Evolutionary conservation across 2,113 vertebrate genomes (phyloP).

Genomic region (Microcebus jonahi): DNA sequence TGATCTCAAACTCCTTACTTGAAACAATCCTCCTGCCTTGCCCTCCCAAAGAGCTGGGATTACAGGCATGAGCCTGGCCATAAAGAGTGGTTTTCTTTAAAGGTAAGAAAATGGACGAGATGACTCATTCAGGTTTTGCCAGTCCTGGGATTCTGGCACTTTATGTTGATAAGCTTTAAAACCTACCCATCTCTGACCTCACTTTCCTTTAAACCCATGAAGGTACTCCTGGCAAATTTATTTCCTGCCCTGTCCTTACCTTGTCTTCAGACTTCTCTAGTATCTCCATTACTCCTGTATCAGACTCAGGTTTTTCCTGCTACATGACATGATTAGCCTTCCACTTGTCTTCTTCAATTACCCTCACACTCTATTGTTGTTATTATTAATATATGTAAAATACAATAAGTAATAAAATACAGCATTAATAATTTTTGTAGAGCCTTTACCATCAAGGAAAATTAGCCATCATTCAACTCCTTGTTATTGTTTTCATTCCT

Average conservation of each 20-base stretch:
- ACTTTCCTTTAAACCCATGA: background rate
- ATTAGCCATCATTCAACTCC: background rate
- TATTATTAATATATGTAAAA: background rate
- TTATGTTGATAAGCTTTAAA: background rate
- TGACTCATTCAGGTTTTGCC: background rate
- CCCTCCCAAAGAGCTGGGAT: no score
- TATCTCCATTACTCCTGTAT: background rate
- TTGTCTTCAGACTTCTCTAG: background rate
- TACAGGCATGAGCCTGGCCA: no score
- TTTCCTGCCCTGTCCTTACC: background rate
- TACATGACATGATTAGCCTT: background rate
- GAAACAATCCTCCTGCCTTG: no score
- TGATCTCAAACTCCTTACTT: no score
- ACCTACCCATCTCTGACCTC: background rate
- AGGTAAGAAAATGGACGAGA: slow-evolving; percentile 23
- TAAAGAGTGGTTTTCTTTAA: background rate
- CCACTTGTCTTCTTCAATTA: background rate
- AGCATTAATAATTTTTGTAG: background rate
- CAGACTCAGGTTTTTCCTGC: slow-evolving; percentile 10
- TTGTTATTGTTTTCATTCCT: slow-evolving; percentile 6
- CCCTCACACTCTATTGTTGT: background rate
- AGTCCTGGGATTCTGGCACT: background rate
- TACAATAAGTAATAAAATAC: background rate
- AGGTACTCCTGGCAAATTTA: background rate
- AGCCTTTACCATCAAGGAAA: slow-evolving; percentile 25